Evolutionary conservation across 2,888 invertebrate genomes (phyloP), one percentile per base, ranked within the genome.

Genomic region (Spisula subtruncata): DNA sequence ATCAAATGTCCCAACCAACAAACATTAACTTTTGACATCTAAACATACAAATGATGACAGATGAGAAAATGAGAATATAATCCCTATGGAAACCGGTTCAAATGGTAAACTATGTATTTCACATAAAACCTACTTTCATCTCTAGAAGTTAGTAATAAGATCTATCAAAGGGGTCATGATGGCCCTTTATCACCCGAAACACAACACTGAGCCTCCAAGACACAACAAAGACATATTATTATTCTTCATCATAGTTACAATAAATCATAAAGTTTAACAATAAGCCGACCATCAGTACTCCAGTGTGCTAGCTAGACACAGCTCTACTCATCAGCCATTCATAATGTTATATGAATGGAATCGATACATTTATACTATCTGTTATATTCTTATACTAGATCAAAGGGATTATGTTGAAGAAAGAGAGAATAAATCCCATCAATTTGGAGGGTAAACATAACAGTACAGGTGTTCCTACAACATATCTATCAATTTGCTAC

Each of bases 41-140:
- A 75, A 75, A 75, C 75, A 75, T 75, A 75, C 5, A 75, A 75
- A 75, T 75, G 75, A 75, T 35, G 75, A 75, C 75, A 32, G 35
- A 75, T 32, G 75, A 75, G 29, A 14, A 75, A 75, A 75, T 32
- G 75, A 75, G 29, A 14, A 75, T 18, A 75, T 35, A 16, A 75
- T 75, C 35, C 0, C 16, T 32, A 75, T 75, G 60, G 25, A 66
- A 66, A 75, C 29, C 14, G 35, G 75, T 75, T 75, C 14, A 75
- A 41, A 41, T 41, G 41, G 8, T 41, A 41, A 41, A 35, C 32
- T 5, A 18, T 75, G 35, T 75, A 75, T 32, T 41, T 75, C 29
- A 75, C 25, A n/a, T n/a, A 66, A 25, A n/a, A 25, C 20, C 18
- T 35, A 18, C 35, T 16, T 18, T 75, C 75, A 75, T 75, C 75